Evolutionary conservation across 2,797 vertebrate genomes (phyloP).

Genomic region (Acipenser ruthenus): DNA sequence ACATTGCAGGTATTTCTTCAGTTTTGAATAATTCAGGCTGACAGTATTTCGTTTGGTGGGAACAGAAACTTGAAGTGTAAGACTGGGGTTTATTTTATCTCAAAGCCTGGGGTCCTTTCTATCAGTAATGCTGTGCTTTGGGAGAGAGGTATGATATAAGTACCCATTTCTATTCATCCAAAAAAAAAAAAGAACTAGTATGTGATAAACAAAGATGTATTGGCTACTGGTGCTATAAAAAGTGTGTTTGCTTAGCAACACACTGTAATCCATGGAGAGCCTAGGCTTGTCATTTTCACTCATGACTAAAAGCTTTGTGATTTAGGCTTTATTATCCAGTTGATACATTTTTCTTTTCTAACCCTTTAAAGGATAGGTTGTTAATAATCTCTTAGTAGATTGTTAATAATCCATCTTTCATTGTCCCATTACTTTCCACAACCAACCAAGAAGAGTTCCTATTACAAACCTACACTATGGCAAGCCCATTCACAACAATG

Average conservation of each 20-base stretch:
- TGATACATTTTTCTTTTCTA: too few species aligned
- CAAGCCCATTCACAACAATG: too few species aligned
- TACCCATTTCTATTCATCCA: constrained; percentile 27
- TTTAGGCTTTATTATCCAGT: too few species aligned
- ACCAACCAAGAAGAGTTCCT: too few species aligned
- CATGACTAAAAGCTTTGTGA: too few species aligned
- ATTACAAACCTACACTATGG: too few species aligned
- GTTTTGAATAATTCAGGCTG: constrained; percentile 43
- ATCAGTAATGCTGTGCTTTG: constrained; percentile 39
- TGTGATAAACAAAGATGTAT: constrained; percentile 3
- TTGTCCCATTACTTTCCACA: too few species aligned
- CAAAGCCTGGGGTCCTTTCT: constrained; percentile 34
- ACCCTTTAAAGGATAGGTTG: too few species aligned
- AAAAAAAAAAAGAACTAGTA: not conserved
- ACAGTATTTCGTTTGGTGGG: constrained; percentile 36
- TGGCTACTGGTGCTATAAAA: constrained; percentile 2
- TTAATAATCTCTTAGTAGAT: too few species aligned
- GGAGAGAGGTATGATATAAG: constrained; percentile 32
- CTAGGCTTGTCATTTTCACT: too few species aligned
- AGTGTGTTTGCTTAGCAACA: not conserved
- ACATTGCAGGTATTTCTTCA: constrained; percentile 34
- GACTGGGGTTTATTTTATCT: constrained; percentile 38
- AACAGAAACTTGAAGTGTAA: constrained; percentile 43
- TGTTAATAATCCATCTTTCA: too few species aligned
- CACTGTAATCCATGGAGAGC: not conserved